These are phyloP conservation scores for Plecturocebus donacophilus DNA, from an alignment of 2,113 vertebrate species.

Conservation along the genomic window DNA sequence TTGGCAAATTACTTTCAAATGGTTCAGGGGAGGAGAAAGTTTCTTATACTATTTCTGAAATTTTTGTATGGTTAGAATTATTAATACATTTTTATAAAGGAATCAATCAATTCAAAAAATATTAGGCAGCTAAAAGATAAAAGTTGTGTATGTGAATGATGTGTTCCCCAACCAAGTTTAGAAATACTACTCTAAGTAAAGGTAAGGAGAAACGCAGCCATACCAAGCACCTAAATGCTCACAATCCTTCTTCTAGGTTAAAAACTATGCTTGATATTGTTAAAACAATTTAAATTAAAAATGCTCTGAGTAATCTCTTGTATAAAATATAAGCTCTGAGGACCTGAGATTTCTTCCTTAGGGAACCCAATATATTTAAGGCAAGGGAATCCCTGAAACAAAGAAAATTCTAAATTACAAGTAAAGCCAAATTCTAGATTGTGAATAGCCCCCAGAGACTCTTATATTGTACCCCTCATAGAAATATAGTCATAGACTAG, in stretches of 20 bases:
- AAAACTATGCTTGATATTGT: conserved; percentile 30
- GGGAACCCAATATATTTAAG: conserved; percentile 55
- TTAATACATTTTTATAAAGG: background rate
- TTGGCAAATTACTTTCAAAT: background rate
- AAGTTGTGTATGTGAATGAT: background rate
- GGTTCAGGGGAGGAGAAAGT: background rate
- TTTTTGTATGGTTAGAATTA: background rate
- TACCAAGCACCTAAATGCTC: background rate
- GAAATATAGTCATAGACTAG: background rate
- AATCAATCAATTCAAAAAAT: background rate
- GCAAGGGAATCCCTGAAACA: conserved; percentile 66
- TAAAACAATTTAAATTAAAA: conserved; percentile 3
- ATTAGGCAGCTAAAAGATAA: background rate
- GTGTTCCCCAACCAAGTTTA: background rate
- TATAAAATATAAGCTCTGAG: background rate
- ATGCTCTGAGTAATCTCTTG: background rate
- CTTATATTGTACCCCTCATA: conserved; percentile 29
- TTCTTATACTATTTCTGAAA: background rate
- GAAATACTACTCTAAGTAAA: background rate
- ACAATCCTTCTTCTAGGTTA: conserved; percentile 13
- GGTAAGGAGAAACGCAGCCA: background rate
- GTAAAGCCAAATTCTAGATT: conserved; percentile 12
- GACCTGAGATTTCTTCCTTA: background rate
- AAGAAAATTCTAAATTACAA: conserved; percentile 64
- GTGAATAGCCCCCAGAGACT: background rate